These are phyloP conservation scores for Leptinotarsa rubiginosa DNA, from an alignment of 2,888 invertebrate species.

Conservation along the genomic window DNA sequence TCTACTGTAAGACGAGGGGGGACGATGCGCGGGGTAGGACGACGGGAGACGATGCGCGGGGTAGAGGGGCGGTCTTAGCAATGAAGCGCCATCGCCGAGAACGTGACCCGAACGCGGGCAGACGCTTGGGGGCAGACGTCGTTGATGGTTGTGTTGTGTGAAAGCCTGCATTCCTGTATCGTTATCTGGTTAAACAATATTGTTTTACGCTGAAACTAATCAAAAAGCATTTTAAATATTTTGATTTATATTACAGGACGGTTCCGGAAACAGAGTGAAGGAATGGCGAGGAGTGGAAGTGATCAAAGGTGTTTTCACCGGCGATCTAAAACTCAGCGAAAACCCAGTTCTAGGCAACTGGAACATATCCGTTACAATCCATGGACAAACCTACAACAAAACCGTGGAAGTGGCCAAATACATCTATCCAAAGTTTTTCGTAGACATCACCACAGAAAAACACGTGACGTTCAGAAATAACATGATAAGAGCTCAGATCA, in stretches of 20 bases:
- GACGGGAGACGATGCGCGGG: too few species aligned
- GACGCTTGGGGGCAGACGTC: too few species aligned
- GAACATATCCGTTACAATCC: conserved; percentile 79
- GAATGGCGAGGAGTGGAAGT: conserved; percentile 79
- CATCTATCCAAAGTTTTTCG: conserved; percentile 93
- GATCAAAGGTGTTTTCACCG: conserved; percentile 80
- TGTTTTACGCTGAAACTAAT: too few species aligned
- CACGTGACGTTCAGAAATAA: conserved; percentile 86
- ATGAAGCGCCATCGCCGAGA: too few species aligned
- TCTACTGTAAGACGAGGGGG: too few species aligned
- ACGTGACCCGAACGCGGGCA: too few species aligned
- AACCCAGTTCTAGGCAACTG: conserved; percentile 89
- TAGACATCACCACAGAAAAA: conserved; percentile 83
- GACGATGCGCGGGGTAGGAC: too few species aligned
- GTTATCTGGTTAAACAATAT: too few species aligned
- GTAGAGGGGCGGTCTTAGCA: too few species aligned
- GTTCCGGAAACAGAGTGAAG: conserved; percentile 82
- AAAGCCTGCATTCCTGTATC: too few species aligned
- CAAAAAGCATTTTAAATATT: too few species aligned
- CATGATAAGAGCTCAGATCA: conserved; percentile 81
- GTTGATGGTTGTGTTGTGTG: too few species aligned
- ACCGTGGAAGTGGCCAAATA: conserved; percentile 89
- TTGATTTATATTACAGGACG: conserved; percentile 70
- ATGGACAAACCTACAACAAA: conserved; percentile 72
- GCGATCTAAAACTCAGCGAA: conserved; percentile 81